Evolutionary conservation across 2,113 vertebrate genomes (phyloP).

Genomic region (Pluvialis apricaria): DNA sequence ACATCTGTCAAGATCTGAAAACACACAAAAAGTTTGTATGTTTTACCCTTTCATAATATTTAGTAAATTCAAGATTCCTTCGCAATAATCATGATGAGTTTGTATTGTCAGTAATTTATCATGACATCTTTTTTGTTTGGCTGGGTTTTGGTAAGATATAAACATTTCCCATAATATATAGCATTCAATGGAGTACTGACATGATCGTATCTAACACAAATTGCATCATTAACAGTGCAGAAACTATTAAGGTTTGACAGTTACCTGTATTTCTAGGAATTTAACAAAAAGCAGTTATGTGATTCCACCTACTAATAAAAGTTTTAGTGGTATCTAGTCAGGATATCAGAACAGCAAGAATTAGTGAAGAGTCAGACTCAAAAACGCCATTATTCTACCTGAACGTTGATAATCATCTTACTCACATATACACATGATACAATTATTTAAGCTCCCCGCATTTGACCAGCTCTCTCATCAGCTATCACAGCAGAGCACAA

Average conservation of each 20-base stretch:
- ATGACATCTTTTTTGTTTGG: not conserved
- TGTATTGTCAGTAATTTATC: not conserved
- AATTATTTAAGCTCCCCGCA: not conserved
- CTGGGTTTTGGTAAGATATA: not conserved
- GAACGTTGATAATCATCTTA: not conserved
- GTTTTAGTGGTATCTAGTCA: not conserved
- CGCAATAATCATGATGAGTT: not conserved
- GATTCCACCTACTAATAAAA: not conserved
- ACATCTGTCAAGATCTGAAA: not conserved
- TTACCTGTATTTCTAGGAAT: not conserved
- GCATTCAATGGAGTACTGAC: not conserved
- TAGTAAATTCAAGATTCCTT: not conserved
- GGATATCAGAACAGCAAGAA: not conserved
- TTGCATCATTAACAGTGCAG: not conserved
- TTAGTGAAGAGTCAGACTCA: not conserved
- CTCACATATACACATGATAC: not conserved
- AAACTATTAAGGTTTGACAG: not conserved
- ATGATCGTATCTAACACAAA: accelerated
- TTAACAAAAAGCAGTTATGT: accelerated
- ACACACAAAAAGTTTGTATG: not conserved
- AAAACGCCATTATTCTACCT: not conserved
- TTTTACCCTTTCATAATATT: not conserved
- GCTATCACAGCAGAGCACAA: not conserved
- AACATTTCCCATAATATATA: not conserved
- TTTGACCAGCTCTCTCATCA: not conserved